These are phyloP conservation scores for Lordiphosa stackelbergi DNA, from an alignment of 1,140 invertebrate species.

Conservation along the genomic window DNA sequence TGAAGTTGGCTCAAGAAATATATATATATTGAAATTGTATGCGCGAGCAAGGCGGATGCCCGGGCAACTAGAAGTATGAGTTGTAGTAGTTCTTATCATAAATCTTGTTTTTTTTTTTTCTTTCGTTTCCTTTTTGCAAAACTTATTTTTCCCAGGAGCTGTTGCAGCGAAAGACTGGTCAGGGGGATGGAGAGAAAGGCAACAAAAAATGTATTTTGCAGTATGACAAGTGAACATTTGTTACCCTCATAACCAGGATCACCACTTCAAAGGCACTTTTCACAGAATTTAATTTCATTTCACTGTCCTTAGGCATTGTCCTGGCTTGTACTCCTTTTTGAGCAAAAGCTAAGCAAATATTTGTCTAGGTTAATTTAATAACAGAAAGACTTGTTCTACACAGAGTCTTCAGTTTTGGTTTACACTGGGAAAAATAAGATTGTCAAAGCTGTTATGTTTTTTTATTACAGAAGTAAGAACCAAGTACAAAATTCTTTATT, in stretches of 20 bases:
- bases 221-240: conserved; percentile 28
- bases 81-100: conserved; percentile 56
- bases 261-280: conserved; percentile 42
- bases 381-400: conserved; percentile 9
- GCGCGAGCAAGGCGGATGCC: conserved; percentile 37
- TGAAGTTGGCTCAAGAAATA: conserved; percentile 62
- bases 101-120: conserved; percentile 34
- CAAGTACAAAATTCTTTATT: too few relatives aligned
- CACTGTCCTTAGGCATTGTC: not conserved
- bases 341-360: conserved; percentile 36
- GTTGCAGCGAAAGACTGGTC: not conserved
- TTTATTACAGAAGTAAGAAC: too few relatives aligned
- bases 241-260: conserved; percentile 2
- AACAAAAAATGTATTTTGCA: conserved; percentile 3
- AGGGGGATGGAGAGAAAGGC: not conserved
- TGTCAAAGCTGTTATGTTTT: too few relatives aligned
- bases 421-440: too few relatives aligned
- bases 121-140: not conserved
- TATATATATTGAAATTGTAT: conserved; percentile 74
- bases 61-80: conserved; percentile 28
- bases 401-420: too few relatives aligned
- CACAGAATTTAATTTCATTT: conserved; percentile 33
- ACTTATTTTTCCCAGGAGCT: conserved; percentile 9
- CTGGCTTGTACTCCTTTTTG: not conserved
- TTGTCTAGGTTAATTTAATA: conserved; percentile 54